Evolutionary conservation across 2,797 vertebrate genomes (phyloP).

Genomic region (Yasuhikotakia modesta): DNA sequence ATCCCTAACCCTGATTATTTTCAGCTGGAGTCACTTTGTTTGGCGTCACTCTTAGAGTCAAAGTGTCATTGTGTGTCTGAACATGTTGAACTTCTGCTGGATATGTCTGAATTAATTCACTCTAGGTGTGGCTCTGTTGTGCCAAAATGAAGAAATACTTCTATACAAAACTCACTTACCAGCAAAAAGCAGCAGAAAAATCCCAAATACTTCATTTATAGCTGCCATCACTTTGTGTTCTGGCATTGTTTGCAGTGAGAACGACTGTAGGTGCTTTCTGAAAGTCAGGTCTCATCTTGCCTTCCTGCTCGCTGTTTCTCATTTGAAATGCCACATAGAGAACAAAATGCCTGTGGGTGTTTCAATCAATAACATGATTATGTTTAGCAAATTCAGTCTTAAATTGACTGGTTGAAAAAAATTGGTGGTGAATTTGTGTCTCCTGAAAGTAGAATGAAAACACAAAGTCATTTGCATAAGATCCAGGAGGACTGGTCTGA

Average conservation of each 20-base stretch:
- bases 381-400: not conserved
- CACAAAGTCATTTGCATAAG: slow-evolving; percentile 26
- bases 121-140: not conserved
- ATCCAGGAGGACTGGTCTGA: slow-evolving; percentile 42
- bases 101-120: not conserved
- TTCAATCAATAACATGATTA: not conserved
- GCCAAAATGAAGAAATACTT: not conserved
- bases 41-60: not conserved
- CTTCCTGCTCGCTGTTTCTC: not conserved
- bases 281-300: slow-evolving; percentile 42
- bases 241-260: not conserved
- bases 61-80: not conserved
- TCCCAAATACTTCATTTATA: not conserved
- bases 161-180: not conserved
- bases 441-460: not conserved
- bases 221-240: not conserved
- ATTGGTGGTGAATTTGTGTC: no score
- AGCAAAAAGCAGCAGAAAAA: slow-evolving; percentile 9
- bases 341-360: not conserved
- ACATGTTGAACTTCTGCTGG: not conserved
- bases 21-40: not conserved
- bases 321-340: not conserved
- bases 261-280: not conserved
- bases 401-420: not conserved
- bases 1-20: not conserved